Percentiles rank a stretch among this genome's conserved stretches.
Conservation (phyloP, 2,888 invertebrate species). For the Urechis unicinctus region DNA sequence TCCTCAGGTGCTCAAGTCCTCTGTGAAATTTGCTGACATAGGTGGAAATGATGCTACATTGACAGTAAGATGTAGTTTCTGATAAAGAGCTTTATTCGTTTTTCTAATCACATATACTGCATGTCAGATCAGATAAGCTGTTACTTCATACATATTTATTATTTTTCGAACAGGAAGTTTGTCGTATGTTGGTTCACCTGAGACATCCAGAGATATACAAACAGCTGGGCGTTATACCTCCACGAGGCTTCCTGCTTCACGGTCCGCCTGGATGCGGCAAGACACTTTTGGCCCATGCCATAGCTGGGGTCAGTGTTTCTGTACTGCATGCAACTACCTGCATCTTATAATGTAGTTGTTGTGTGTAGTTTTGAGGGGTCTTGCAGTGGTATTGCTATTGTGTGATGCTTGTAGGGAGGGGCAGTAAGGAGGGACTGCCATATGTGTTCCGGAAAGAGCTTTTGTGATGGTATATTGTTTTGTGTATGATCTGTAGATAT, state of each 20-base stretch:
- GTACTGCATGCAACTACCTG: too few species aligned
- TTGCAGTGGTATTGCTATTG: too few species aligned
- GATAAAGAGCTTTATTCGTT: too few species aligned
- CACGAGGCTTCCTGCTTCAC: constrained; percentile 84
- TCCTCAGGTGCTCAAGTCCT: constrained; percentile 30
- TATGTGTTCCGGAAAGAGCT: too few species aligned
- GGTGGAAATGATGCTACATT: constrained; percentile 69
- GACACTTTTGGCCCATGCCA: constrained; percentile 52
- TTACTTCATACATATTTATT: neutral
- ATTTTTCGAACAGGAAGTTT: constrained; percentile 57
- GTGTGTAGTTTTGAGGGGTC: too few species aligned
- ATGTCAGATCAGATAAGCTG: neutral
- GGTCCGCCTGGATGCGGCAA: constrained; percentile 93
- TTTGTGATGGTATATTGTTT: too few species aligned
- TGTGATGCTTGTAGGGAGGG: too few species aligned
- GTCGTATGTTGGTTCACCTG: constrained; percentile 74
- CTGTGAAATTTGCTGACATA: constrained; percentile 64
- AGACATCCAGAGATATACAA: constrained; percentile 84
- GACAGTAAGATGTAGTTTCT: constrained; percentile 11
- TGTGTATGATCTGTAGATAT: too few species aligned
- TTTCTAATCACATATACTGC: too few species aligned
- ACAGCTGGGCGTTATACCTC: constrained; percentile 76
- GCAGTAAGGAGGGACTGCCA: too few species aligned
- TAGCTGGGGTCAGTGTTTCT: constrained; percentile 52
- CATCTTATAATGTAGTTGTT: too few species aligned